Percentiles rank a stretch among this genome's conserved stretches.
Conservation (phyloP, 2,888 invertebrate species). For the Callyntrura guangdongensis region DNA sequence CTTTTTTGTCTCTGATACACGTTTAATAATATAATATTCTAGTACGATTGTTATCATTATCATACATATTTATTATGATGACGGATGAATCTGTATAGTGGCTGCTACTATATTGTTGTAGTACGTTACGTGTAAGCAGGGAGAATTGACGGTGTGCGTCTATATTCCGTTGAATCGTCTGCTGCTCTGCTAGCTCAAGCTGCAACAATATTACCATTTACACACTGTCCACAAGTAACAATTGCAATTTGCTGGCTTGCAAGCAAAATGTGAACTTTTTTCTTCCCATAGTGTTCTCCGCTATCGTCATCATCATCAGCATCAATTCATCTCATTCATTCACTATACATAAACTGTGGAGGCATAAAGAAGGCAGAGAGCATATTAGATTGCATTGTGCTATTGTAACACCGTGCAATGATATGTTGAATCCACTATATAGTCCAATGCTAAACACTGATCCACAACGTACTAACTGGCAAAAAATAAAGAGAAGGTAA, state of each 20-base stretch:
- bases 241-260: neutral
- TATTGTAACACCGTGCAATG: neutral
- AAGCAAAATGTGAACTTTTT: conserved; percentile 28
- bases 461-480: neutral
- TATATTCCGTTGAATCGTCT: neutral
- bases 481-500: conserved; percentile 42
- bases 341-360: conserved; percentile 8
- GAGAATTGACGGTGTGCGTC: neutral
- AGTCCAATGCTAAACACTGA: conserved; percentile 19
- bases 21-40: neutral
- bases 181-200: neutral
- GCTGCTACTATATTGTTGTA: neutral
- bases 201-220: neutral
- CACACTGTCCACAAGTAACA: neutral
- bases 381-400: neutral
- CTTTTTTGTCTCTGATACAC: neutral
- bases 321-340: conserved; percentile 41
- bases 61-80: neutral
- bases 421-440: neutral
- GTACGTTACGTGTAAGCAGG: no score
- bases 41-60: neutral
- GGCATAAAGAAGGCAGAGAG: neutral
- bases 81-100: neutral
- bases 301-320: conserved; percentile 19
- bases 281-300: neutral